Evolutionary conservation across 64 coral and sea anemone genomes (phyloP).

Genomic region (Hydrozoanthus tunicans): DNA sequence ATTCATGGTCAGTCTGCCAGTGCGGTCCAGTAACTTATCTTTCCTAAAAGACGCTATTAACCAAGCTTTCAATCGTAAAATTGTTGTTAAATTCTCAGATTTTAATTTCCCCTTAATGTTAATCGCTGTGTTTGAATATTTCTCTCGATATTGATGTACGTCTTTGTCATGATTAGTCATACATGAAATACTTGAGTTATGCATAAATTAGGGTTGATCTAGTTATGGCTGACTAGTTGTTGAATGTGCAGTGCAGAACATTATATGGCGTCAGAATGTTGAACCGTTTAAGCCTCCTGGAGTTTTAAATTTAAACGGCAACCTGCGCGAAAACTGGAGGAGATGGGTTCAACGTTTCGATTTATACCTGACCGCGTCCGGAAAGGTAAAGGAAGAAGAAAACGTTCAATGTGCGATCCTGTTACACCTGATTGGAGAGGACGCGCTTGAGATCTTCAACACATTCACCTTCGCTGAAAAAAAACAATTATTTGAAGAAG

Average conservation of each 20-base stretch:
- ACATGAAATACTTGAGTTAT: not conserved
- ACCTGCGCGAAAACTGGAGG: slow-evolving; percentile 47
- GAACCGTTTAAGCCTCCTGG: slow-evolving; percentile 26
- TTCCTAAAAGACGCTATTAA: too few species aligned
- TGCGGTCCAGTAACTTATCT: too few species aligned
- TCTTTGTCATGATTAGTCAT: slow-evolving; percentile 3
- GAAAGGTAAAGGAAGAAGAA: slow-evolving; percentile 21
- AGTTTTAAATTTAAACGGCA: slow-evolving; percentile 37
- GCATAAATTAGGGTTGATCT: not conserved
- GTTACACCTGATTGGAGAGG: slow-evolving; percentile 10
- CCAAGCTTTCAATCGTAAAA: too few species aligned
- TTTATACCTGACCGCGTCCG: slow-evolving; percentile 13
- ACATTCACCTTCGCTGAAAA: slow-evolving; percentile 33
- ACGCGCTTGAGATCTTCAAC: slow-evolving; percentile 37
- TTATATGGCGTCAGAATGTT: slow-evolving; percentile 50
- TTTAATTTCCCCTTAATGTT: too few species aligned
- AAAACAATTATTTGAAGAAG: not conserved
- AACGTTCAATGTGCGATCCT: slow-evolving; percentile 18
- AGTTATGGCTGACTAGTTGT: not conserved
- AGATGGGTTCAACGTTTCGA: slow-evolving; percentile 19
- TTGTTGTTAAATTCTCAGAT: too few species aligned
- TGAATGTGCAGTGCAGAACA: slow-evolving; percentile 17
- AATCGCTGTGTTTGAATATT: too few species aligned
- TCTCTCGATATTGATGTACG: too few species aligned
- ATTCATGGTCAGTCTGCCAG: too few species aligned